Percentiles rank a stretch among this genome's conserved stretches.
phyloP scores from a whole-genome alignment of 1,140 invertebrate genomes.

The Limonius californicus region DNA sequence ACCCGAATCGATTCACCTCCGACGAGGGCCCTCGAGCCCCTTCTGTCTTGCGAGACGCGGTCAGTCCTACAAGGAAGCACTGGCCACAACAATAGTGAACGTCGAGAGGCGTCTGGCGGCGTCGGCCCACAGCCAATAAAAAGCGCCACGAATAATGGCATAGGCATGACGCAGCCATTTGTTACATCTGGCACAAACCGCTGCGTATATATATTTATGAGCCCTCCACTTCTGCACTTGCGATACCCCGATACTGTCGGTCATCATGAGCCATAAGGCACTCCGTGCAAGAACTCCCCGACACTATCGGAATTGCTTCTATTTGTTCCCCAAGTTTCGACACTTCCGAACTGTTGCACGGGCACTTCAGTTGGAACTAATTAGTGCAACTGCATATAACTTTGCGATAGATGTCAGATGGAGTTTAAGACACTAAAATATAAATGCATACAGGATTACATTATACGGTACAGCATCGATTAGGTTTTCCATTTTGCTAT shows the following conservation, averaged over 20 bases:
- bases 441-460: too few species aligned
- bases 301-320: not conserved
- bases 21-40: not conserved
- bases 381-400: too few species aligned
- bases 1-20: not conserved
- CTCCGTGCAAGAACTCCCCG: not conserved
- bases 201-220: slow-evolving; percentile 37
- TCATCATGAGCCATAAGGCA: slow-evolving; percentile 4
- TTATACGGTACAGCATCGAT: too few species aligned
- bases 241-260: slow-evolving; percentile 1
- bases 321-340: not conserved
- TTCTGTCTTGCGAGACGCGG: slow-evolving; percentile 1
- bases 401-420: too few species aligned
- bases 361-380: too few species aligned
- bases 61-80: slow-evolving; percentile 1
- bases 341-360: not conserved
- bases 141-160: slow-evolving; percentile 34
- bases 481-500: too few species aligned
- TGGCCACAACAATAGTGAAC: slow-evolving; percentile 9
- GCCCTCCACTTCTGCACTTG: slow-evolving; percentile 14
- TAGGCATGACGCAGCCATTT: slow-evolving; percentile 38
- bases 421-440: too few species aligned
- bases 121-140: slow-evolving; percentile 22
- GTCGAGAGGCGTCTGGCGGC: slow-evolving; percentile 15
- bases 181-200: slow-evolving; percentile 40